Percentiles rank a stretch among this genome's conserved stretches.
These are phyloP conservation scores for Chaetops frenatus DNA, from an alignment of 2,113 vertebrate species.

Conservation along the genomic window DNA sequence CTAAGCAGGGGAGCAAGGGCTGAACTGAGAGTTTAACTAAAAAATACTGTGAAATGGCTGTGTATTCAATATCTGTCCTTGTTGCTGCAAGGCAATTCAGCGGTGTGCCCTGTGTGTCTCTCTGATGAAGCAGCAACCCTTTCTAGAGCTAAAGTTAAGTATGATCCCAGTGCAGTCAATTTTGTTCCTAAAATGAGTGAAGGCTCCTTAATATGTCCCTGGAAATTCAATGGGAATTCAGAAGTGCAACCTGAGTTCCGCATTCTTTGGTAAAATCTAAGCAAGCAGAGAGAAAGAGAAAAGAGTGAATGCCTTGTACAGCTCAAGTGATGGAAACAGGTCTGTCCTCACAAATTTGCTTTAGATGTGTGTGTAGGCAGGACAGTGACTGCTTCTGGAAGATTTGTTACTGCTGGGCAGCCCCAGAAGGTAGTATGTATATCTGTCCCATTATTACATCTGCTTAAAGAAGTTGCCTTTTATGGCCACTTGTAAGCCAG, in stretches of 20 bases:
- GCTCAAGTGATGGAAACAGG: not conserved
- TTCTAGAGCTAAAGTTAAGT: not conserved
- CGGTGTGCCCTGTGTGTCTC: not conserved
- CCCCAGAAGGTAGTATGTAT: not conserved
- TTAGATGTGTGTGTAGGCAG: not conserved
- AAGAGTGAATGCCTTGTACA: not conserved
- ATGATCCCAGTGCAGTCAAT: not conserved
- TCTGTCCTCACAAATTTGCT: not conserved
- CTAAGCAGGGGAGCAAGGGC: not conserved
- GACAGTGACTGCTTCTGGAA: not conserved
- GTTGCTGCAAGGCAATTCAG: not conserved
- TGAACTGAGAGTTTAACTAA: not conserved
- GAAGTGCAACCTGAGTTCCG: not conserved
- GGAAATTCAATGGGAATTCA: not conserved
- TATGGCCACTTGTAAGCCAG: not conserved
- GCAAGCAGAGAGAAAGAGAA: not conserved
- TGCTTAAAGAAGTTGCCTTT: not conserved
- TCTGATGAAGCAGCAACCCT: not conserved
- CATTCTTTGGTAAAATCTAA: not conserved
- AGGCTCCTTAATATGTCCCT: not conserved
- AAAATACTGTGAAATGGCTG: not conserved
- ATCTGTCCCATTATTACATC: not conserved
- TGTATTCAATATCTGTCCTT: not conserved
- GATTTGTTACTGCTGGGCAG: not conserved
- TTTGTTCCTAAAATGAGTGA: not conserved